These are phyloP conservation scores for Erannis defoliaria DNA, from an alignment of 2,888 invertebrate species.

Conservation along the genomic window DNA sequence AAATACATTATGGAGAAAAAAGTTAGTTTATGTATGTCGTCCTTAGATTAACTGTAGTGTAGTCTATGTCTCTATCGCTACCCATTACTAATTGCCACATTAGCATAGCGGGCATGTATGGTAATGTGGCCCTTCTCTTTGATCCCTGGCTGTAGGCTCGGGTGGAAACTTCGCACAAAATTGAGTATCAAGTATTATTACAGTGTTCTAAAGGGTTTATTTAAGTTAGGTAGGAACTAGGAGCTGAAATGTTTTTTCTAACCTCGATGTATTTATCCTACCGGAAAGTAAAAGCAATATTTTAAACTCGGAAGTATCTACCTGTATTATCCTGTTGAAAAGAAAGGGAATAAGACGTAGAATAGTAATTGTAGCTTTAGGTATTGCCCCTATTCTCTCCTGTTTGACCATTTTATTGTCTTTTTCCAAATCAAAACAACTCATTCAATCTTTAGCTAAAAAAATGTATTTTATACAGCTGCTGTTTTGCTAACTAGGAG, in stretches of 20 bases:
- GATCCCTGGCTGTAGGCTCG: constrained; percentile 21
- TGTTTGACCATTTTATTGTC: too few species aligned
- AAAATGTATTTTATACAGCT: too few species aligned
- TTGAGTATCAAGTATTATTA: constrained; percentile 19
- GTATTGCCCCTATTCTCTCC: too few species aligned
- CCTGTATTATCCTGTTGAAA: too few species aligned
- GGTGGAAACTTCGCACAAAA: constrained; percentile 12
- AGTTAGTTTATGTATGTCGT: too few species aligned
- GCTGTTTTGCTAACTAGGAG: too few species aligned
- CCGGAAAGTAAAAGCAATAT: neutral
- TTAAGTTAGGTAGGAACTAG: neutral
- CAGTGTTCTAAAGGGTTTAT: constrained; percentile 4
- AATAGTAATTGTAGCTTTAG: too few species aligned
- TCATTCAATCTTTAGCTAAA: too few species aligned
- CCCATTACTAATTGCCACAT: constrained; percentile 23
- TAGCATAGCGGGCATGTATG: constrained; percentile 27
- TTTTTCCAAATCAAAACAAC: too few species aligned
- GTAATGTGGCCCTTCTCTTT: constrained; percentile 29
- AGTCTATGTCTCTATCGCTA: constrained; percentile 11
- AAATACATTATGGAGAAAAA: too few species aligned
- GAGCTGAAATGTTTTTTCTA: neutral
- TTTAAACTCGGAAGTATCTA: neutral
- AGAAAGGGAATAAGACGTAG: too few species aligned
- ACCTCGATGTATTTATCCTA: neutral
- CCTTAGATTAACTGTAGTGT: neutral